Base-by-base conservation (phyloP, 64 coral and sea anemone species). In the Trachythela sp. region DNA sequence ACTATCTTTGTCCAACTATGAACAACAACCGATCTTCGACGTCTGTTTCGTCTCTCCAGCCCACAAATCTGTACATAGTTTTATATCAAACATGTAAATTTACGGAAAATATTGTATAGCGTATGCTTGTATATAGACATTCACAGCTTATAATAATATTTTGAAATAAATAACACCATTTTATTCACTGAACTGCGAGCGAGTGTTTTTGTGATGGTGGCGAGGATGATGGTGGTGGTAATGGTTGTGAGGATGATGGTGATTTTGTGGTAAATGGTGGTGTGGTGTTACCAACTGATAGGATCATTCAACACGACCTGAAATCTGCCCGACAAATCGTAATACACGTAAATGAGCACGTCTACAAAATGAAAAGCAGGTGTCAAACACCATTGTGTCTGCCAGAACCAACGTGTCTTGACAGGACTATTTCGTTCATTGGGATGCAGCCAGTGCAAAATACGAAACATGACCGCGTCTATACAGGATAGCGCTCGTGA, bases 31-130 rank as follows among this genome's bases (percentile, higher is more conserved):
- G 13, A 27, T 64, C 56, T 22, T 64, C 56, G 56, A 45, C 42
- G 42, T 11, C 42, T n/a, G 56, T 64, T n/a, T 2, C 4, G 20
- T 22, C 26, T 64, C 56, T 64, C 6, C 56, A 8, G 15, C 15
- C 56, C 56, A 64, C 20, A 64, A 6, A 59, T 64, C 56, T 64
- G 56, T 64, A 64, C 56, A n/a, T 64, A 64, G 56, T 64, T 64
- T 64, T 64, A 64, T 80, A 80, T 10, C 7, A 37, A 80, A 80
- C 31, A 35, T 37, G 37, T 37, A 80, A 35, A 80, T 34, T 68
- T 80, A 80, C 75, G 37, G 75, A 80, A 80, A 29, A 80, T 80
- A 39, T 80, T 80, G 75, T 80, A 80, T 80, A 80, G 20, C n/a
- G 33, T 35, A 29, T 34, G 75, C 75, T 39, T 80, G 75, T 80